Percentiles rank a stretch among this genome's conserved stretches.
Conservation (phyloP, 2,888 invertebrate species). For the Caenorhabditis wallacei region DNA sequence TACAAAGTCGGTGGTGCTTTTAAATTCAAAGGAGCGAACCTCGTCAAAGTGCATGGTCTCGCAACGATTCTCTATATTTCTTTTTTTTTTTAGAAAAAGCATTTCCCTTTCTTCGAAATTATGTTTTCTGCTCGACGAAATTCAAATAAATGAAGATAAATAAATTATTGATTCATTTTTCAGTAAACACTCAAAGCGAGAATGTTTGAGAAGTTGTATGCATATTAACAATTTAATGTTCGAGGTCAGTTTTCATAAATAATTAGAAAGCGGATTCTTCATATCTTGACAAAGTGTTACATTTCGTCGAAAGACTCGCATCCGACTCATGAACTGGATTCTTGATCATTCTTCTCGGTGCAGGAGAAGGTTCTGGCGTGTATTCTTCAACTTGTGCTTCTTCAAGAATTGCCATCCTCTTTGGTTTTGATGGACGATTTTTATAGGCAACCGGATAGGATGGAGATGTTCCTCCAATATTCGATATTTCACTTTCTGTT, state of each 20-base stretch:
- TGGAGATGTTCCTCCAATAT: slow-evolving; percentile 59
- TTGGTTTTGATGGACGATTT: slow-evolving; percentile 59
- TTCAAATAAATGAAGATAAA: too few species aligned
- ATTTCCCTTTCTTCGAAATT: too few species aligned
- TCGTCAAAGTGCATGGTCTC: too few species aligned
- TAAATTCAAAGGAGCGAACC: too few species aligned
- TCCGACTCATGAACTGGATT: slow-evolving; percentile 22
- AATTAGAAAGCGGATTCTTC: slow-evolving; percentile 52
- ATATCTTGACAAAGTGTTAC: slow-evolving; percentile 29
- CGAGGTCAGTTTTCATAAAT: too few species aligned
- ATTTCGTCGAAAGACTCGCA: slow-evolving; percentile 6
- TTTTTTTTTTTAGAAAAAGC: too few species aligned
- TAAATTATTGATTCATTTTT: too few species aligned
- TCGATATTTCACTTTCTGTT: slow-evolving; percentile 65
- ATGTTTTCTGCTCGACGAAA: too few species aligned
- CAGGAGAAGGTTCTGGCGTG: slow-evolving; percentile 63
- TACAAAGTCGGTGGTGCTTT: too few species aligned
- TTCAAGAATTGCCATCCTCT: slow-evolving; percentile 50
- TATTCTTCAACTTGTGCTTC: slow-evolving; percentile 61
- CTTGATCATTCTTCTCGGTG: slow-evolving; percentile 55
- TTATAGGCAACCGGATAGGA: slow-evolving; percentile 56
- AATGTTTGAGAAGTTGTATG: too few species aligned
- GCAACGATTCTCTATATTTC: too few species aligned
- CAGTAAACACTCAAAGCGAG: too few species aligned
- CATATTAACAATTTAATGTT: slow-evolving; percentile 24